These are phyloP conservation scores for Stenopsyche tienmushanensis DNA, from an alignment of 1,140 invertebrate species.

Conservation along the genomic window DNA sequence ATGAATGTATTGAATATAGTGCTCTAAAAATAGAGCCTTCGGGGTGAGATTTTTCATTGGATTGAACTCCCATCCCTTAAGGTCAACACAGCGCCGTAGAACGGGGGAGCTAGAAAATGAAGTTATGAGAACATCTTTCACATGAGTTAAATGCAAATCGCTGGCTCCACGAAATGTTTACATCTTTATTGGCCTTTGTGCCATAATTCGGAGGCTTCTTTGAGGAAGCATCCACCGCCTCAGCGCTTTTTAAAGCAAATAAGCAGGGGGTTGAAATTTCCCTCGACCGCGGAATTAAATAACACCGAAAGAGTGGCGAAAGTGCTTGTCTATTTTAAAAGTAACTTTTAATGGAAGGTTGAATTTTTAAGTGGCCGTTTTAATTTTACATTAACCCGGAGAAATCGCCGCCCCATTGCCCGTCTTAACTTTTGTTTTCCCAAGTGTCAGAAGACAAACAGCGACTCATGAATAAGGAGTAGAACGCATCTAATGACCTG, in stretches of 20 bases:
- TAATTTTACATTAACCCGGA: constrained; percentile 31
- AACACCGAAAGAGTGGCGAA: constrained; percentile 20
- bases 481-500: not conserved
- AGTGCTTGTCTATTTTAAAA: constrained; percentile 37
- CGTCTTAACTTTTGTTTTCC: constrained; percentile 12
- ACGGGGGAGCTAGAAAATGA: too few species aligned
- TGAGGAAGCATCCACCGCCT: too few species aligned
- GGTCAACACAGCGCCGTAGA: too few species aligned
- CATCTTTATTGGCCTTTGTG: constrained; percentile 14
- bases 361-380: constrained; percentile 37
- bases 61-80: too few species aligned
- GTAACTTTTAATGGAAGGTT: constrained; percentile 38
- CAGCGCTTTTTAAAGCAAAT: constrained; percentile 13
- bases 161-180: not conserved
- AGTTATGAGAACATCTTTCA: too few species aligned
- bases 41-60: too few species aligned
- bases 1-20: too few species aligned
- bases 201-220: not conserved
- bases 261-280: constrained; percentile 1
- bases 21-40: too few species aligned
- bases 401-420: too few species aligned
- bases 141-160: not conserved
- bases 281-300: constrained; percentile 23
- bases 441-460: constrained; percentile 22
- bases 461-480: not conserved